phyloP scores from a whole-genome alignment of 1,140 invertebrate genomes.

The Eupristina koningsbergeri region DNA sequence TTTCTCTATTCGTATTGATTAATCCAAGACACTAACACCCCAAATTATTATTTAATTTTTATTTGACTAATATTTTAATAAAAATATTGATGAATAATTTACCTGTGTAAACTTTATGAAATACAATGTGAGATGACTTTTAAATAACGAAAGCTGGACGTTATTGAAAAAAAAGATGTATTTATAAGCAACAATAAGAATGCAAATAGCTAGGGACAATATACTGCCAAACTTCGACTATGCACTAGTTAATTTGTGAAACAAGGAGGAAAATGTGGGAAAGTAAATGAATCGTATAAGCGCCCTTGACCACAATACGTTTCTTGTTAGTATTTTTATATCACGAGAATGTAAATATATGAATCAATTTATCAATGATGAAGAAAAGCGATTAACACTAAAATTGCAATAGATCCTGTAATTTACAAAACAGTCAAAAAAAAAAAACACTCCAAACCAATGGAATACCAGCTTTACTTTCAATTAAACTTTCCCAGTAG shows the following conservation, averaged over 20 bases:
- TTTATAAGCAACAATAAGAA: conserved; percentile 66
- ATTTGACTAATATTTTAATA: neutral
- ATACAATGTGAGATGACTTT: conserved; percentile 49
- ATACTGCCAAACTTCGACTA: conserved; percentile 73
- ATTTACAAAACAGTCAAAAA: conserved; percentile 20
- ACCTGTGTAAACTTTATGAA: conserved; percentile 48
- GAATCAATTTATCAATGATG: conserved; percentile 57
- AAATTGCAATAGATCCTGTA: conserved; percentile 32
- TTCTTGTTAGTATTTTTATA: conserved; percentile 73
- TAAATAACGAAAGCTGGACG: conserved; percentile 48
- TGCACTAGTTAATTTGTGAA: conserved; percentile 67
- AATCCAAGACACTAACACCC: too few relatives aligned
- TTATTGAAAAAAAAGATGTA: conserved; percentile 44
- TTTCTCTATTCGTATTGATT: neutral
- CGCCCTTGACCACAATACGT: conserved; percentile 63
- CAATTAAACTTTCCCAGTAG: neutral
- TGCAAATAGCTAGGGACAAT: conserved; percentile 72
- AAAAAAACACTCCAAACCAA: conserved; percentile 59
- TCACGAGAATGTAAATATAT: conserved; percentile 65
- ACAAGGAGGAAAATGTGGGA: conserved; percentile 54
- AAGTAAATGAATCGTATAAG: conserved; percentile 50
- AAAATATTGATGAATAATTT: neutral
- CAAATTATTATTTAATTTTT: neutral
- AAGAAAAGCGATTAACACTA: conserved; percentile 25
- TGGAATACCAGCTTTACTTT: conserved; percentile 55